A percentile compares a stretch with the other conserved stretches of the same genome.
Conservation (phyloP, 2,113 vertebrate species). For the Hemiscyllium ocellatum region DNA sequence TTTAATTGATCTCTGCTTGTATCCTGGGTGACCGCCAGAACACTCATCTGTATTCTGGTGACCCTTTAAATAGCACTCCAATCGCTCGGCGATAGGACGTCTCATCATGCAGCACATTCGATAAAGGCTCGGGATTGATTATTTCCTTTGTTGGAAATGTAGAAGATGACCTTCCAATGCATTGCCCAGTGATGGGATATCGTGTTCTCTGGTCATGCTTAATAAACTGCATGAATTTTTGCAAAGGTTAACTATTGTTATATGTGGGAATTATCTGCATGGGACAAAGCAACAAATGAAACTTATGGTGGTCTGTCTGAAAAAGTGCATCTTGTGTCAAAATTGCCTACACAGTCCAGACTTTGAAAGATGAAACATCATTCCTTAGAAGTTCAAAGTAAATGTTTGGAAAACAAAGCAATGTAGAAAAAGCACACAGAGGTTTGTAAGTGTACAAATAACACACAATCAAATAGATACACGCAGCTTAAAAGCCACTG, state of each 20-base stretch:
- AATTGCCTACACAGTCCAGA: not conserved
- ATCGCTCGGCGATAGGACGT: no score
- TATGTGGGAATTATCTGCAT: not conserved
- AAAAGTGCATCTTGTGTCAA: not conserved
- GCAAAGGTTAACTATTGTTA: not conserved
- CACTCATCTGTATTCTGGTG: not conserved
- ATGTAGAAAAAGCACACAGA: not conserved
- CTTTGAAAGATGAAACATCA: not conserved
- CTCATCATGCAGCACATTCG: not conserved
- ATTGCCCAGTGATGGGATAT: not conserved
- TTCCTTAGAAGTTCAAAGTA: not conserved
- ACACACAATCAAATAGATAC: not conserved
- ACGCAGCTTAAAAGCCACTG: not conserved
- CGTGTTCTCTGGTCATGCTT: not conserved
- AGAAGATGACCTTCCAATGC: not conserved
- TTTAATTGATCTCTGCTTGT: slow-evolving; percentile 34
- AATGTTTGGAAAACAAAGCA: not conserved
- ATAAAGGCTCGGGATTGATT: not conserved
- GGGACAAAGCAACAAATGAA: not conserved
- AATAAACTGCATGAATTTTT: not conserved
- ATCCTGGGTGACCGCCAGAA: not conserved
- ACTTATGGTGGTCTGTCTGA: not conserved
- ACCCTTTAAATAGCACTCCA: not conserved
- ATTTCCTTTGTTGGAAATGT: not conserved
- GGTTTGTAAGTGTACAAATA: not conserved